A percentile compares a stretch with the other conserved stretches of the same genome.
Conservation (phyloP, 2,888 invertebrate genomes). For the Meteorus cinctellus region DNA sequence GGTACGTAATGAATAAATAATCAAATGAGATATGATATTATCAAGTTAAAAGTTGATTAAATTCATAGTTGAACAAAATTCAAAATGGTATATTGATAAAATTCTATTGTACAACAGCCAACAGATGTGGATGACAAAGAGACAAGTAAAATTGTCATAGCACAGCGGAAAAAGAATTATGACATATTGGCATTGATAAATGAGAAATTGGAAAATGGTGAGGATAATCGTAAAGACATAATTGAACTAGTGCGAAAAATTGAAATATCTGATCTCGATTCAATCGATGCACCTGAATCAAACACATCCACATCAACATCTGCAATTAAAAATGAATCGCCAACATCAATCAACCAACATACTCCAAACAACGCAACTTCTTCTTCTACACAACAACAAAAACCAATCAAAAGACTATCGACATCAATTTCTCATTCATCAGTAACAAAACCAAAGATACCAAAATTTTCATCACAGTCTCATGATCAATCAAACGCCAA, state of each 20-base stretch:
- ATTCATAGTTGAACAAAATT: not conserved
- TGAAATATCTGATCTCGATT: constrained; percentile 32
- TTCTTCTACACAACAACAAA: not conserved
- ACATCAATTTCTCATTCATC: not conserved
- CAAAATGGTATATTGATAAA: not conserved
- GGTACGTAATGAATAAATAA: constrained; percentile 61
- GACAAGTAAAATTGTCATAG: not conserved
- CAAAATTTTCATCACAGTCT: not conserved
- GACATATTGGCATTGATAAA: constrained; percentile 51
- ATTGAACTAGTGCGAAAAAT: constrained; percentile 46
- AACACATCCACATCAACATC: not conserved
- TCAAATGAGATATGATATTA: not conserved
- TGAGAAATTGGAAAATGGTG: constrained; percentile 49
- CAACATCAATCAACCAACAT: not conserved
- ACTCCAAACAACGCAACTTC: too few species aligned
- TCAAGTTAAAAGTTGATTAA: too few species aligned
- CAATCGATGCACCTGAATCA: not conserved
- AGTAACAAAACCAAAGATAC: constrained; percentile 5
- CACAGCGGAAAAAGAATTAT: constrained; percentile 43
- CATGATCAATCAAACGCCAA: not conserved
- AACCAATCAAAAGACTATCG: not conserved
- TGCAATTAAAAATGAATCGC: not conserved
- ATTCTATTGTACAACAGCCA: not conserved
- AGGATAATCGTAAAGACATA: constrained; percentile 50
- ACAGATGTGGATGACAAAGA: not conserved